Percentiles rank a stretch among this genome's conserved stretches.
phyloP scores from a whole-genome alignment of 2,113 vertebrate genomes.

The Sapajus apella region DNA sequence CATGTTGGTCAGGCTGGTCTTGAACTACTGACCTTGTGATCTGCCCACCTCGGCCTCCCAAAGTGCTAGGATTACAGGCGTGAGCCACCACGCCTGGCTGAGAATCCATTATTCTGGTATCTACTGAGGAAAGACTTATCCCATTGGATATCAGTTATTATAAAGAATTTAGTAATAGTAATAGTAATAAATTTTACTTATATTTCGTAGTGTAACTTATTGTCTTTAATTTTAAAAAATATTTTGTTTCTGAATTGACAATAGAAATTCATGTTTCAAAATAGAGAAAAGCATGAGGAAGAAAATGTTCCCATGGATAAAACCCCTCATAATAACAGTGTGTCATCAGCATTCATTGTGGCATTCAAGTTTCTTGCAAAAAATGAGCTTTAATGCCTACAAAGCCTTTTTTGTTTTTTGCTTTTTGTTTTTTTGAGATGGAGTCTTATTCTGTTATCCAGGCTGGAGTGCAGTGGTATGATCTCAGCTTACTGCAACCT shows the following conservation, averaged over 20 bases:
- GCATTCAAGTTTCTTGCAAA: not conserved
- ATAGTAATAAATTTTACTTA: too few relatives aligned
- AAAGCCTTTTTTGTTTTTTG: not conserved
- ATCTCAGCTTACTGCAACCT: too few relatives aligned
- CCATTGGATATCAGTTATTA: not conserved
- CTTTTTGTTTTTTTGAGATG: too few relatives aligned
- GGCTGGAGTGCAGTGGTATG: too few relatives aligned
- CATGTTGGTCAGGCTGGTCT: too few relatives aligned
- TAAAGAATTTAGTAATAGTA: slow-evolving; percentile 42
- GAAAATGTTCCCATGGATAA: slow-evolving; percentile 33
- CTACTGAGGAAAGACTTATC: not conserved
- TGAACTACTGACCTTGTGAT: too few relatives aligned
- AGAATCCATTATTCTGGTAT: not conserved
- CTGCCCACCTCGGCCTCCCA: too few relatives aligned
- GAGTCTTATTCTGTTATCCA: too few relatives aligned
- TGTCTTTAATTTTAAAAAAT: not conserved
- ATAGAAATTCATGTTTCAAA: slow-evolving; percentile 27
- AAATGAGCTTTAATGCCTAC: slow-evolving; percentile 16
- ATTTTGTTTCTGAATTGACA: slow-evolving; percentile 19
- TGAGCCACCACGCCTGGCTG: not conserved
- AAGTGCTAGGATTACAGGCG: too few relatives aligned
- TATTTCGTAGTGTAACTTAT: not conserved
- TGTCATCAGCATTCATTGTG: not conserved
- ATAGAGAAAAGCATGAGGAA: slow-evolving; percentile 21
- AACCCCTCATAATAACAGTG: not conserved